These are phyloP conservation scores for Atherinosoma microstoma DNA, from an alignment of 2,797 vertebrate species.

Conservation along the genomic window DNA sequence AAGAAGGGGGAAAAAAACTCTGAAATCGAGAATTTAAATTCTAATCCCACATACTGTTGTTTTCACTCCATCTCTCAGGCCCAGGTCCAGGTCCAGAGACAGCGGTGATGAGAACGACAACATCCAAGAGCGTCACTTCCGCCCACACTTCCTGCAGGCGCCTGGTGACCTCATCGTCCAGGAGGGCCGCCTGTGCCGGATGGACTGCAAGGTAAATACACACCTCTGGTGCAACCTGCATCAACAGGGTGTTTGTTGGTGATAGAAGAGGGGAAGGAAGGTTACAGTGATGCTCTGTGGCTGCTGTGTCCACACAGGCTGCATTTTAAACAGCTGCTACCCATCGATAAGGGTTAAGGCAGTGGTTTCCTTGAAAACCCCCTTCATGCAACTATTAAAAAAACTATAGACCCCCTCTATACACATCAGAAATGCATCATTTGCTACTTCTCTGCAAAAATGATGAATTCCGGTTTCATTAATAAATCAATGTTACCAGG, in stretches of 20 bases:
- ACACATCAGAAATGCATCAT: neutral
- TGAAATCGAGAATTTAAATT: too few relatives aligned
- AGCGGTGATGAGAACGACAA: constrained; percentile 96
- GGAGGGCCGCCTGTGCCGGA: constrained; percentile 95
- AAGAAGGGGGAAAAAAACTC: too few relatives aligned
- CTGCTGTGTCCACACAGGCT: neutral
- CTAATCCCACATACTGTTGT: neutral
- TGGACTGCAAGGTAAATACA: constrained; percentile 95
- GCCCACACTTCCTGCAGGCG: constrained; percentile 98
- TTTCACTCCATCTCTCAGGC: constrained; percentile 76
- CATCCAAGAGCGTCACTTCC: constrained; percentile 98
- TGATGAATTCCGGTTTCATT: too few relatives aligned
- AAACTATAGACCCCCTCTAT: too few relatives aligned
- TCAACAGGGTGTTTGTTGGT: neutral
- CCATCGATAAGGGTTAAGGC: neutral
- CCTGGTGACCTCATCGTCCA: constrained; percentile 97
- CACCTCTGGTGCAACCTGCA: neutral
- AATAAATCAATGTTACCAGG: too few relatives aligned
- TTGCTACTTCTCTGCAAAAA: neutral
- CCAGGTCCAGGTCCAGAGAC: constrained; percentile 96
- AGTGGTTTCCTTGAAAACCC: too few relatives aligned
- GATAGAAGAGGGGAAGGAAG: neutral
- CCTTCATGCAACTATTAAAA: too few relatives aligned
- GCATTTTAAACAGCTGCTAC: neutral
- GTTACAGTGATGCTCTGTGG: neutral